Base-by-base conservation (phyloP, 2,888 invertebrate genomes). In the Drosophila picticornis region DNA sequence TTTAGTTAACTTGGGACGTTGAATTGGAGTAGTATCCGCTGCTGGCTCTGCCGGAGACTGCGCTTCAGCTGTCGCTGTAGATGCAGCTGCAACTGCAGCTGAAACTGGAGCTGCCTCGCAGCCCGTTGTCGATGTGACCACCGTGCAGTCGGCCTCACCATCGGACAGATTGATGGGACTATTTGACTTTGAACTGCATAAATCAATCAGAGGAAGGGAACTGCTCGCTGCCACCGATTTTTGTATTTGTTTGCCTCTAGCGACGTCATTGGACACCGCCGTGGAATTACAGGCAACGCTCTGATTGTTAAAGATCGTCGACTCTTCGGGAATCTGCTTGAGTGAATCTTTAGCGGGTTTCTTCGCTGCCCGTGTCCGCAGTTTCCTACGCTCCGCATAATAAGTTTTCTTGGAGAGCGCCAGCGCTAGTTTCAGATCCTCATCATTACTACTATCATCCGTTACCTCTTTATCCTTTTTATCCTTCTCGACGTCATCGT, bases 241-340 rank as follows among this genome's bases (percentile, higher is more conserved):
- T 0, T 7, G 9, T 4, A 25, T 25, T 2, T 50, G 29, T 16
- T 56, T 56, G 22, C 31, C 9, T 16, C 38, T 46, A 2, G 84
- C 88, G 10, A 72, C 73, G n/a, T 76, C 73, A 46, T 72, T 68
- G 6, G 52, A 50, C 19, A 91, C 4, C 0, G 91, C 91, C 9
- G 91, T 92, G 0, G 91, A 92, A 55, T 92, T 92, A 64, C 82
- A 91, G 52, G 86, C 78, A 34, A 77, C 80, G 32, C 80, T 82
- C 13, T 71, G 58, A 5, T 68, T 50, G 16, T 78, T 71, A 34
- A 92, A 87, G 16, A 80, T 73, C 5, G 82, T 75, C 6, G 81
- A 72, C 29, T 77, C 72, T 27, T 85, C 80, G 0, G 74, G 65
- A 6, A 70, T 31, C 38, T 72, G 75, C 10, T 55, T 48, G 7